phyloP scores from a whole-genome alignment of 2,888 invertebrate species.

The Augochlorella aurata region DNA sequence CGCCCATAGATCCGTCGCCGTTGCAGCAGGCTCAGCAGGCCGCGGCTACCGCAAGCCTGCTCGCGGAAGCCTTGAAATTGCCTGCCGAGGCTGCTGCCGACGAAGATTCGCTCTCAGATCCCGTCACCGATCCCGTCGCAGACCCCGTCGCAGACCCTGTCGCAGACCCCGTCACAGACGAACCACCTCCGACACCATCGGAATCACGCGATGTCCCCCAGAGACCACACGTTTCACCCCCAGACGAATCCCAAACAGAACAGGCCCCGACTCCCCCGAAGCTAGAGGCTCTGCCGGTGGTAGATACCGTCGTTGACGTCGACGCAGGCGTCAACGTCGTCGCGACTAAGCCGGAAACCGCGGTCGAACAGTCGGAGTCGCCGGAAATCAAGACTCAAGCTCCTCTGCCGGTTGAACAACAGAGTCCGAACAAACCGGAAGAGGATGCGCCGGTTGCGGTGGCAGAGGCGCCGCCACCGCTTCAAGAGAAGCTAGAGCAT shows the following conservation, averaged over 20 bases:
- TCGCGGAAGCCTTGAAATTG: constrained; percentile 78
- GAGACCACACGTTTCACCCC: constrained; percentile 34
- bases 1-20: constrained; percentile 80
- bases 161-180: neutral
- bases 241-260: constrained; percentile 39
- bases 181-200: neutral
- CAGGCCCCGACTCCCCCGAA: constrained; percentile 30
- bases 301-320: constrained; percentile 20
- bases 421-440: neutral
- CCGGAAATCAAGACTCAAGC: no score
- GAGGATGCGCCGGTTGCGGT: neutral
- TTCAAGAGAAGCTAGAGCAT: neutral
- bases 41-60: constrained; percentile 76
- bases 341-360: no score
- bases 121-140: no score
- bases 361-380: neutral
- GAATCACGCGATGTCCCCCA: constrained; percentile 38
- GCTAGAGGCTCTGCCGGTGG: constrained; percentile 52
- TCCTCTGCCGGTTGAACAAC: no score
- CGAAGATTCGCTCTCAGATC: neutral
- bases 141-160: constrained; percentile 28
- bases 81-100: constrained; percentile 73
- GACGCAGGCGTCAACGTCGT: neutral
- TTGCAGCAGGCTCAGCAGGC: constrained; percentile 76
- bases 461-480: neutral